phyloP scores from a whole-genome alignment of 2,888 invertebrate genomes.

The Meteorus colon region DNA sequence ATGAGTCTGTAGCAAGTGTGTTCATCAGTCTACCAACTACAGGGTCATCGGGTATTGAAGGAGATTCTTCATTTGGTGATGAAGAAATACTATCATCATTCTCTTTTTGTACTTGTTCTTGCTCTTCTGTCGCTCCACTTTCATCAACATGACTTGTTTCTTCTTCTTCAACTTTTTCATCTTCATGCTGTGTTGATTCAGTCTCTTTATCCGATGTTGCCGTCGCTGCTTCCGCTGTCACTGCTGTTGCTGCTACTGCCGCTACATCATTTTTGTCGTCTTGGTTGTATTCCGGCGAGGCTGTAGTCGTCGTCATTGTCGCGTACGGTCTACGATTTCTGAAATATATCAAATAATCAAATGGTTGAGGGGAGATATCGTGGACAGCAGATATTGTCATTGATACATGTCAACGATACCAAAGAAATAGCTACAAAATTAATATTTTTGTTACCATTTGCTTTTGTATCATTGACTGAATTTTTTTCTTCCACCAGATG shows the following conservation, averaged over 20 bases:
- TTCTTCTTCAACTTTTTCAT: constrained; percentile 11
- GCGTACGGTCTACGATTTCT: constrained; percentile 69
- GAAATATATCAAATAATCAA: constrained; percentile 48
- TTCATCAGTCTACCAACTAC: constrained; percentile 62
- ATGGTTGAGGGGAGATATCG: background rate
- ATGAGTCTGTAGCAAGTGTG: constrained; percentile 60
- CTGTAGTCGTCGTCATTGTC: constrained; percentile 65
- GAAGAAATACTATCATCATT: constrained; percentile 19
- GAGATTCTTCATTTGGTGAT: constrained; percentile 28
- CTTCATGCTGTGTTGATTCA: constrained; percentile 1
- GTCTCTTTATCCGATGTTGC: constrained; percentile 26
- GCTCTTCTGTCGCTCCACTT: background rate
- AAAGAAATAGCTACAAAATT: background rate
- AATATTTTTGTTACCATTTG: background rate
- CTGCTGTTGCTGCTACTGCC: constrained; percentile 35
- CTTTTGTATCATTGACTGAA: constrained; percentile 3
- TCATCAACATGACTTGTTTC: constrained; percentile 9
- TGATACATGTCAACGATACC: constrained; percentile 7
- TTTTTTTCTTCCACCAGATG: background rate
- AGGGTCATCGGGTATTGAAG: constrained; percentile 59
- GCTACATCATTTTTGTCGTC: constrained; percentile 49
- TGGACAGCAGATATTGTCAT: background rate
- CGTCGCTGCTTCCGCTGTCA: constrained; percentile 33
- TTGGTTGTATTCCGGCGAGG: constrained; percentile 52
- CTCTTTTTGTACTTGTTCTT: constrained; percentile 21